Percentiles rank a stretch among this genome's conserved stretches.
Evolutionary conservation across 2,797 vertebrate species (phyloP).

Genomic region (Melanotaenia trifasciata): DNA sequence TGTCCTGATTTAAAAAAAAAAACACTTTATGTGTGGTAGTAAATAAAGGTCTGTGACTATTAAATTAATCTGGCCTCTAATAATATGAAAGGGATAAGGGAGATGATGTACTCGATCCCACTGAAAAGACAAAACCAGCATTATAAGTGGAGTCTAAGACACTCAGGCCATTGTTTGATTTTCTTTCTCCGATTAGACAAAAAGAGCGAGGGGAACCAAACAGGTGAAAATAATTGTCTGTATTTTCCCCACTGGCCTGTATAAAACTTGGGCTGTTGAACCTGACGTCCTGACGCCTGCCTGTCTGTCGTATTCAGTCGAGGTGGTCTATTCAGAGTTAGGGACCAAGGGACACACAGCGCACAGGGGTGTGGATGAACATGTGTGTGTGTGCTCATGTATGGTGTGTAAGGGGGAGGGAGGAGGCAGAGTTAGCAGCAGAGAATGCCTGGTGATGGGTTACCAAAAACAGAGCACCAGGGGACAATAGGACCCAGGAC

Average conservation of each 20-base stretch:
- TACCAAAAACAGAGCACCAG: slow-evolving; percentile 82
- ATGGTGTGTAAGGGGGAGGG: slow-evolving; percentile 66
- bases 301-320: slow-evolving; percentile 82
- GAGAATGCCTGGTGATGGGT: slow-evolving; percentile 82
- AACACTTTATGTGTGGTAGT: background rate
- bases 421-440: slow-evolving; percentile 63
- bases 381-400: slow-evolving; percentile 54
- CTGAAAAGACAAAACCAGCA: slow-evolving; percentile 36
- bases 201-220: slow-evolving; percentile 64
- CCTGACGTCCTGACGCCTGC: slow-evolving; percentile 83
- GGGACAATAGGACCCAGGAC: slow-evolving; percentile 80
- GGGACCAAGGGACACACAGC: slow-evolving; percentile 75
- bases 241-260: slow-evolving; percentile 59
- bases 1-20: background rate
- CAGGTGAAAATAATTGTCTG: slow-evolving; percentile 81
- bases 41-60: slow-evolving; percentile 2
- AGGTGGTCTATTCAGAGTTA: slow-evolving; percentile 84
- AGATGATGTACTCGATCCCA: slow-evolving; percentile 20
- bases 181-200: slow-evolving; percentile 63
- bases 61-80: slow-evolving; percentile 18
- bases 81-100: slow-evolving; percentile 24
- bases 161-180: slow-evolving; percentile 65
- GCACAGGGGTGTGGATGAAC: slow-evolving; percentile 61
- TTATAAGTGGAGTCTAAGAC: slow-evolving; percentile 54
- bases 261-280: slow-evolving; percentile 68